Base-by-base conservation (phyloP, 1,140 invertebrate species). In the Nasonia vitripennis region DNA sequence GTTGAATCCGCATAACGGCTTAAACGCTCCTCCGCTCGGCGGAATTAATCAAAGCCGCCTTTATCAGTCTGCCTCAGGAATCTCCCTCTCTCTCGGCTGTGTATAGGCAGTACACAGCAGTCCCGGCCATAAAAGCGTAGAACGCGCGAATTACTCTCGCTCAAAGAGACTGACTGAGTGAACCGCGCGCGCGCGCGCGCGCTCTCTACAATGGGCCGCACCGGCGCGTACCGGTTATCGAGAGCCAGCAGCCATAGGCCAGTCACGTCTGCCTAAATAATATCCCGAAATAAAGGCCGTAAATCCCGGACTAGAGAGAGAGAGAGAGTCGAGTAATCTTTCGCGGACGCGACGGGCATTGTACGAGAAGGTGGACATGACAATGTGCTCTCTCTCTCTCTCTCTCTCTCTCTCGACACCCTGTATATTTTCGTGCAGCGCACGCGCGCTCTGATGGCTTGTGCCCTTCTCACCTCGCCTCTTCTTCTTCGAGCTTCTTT, bases 221-320 rank as follows among this genome's bases (percentile, higher is more conserved):
- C 7, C 27, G 23, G 73, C 73, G 34, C 34, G 34, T 6, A 37
- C 34, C 73, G 81, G 20, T 62, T 82, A 82, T 82, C 81, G 81
- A 82, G 71, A 83, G 51, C 27, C 41, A 45, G 14, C 17, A 41
- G 55, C 78, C 74, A 23, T n/a, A n/a, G 62, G 0, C 23, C 45
- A 41, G 82, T 73, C 83, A 74, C 68, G 83, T 85, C 70, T 74
- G 78, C 80, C 83, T 74, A 85, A 85, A 85, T 85, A 80, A 85
- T 85, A 85, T 85, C 48, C 77, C 68, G 48, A 79, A 79, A 85
- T 85, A 85, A 85, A 85, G 83, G 31, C 51, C 70, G 74, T 80
- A 85, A 85, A 85, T 85, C 70, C 48, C 17, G 37, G 34, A n/a
- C 62, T 34, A 74, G 68, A 37, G 34, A 37, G 34, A 37, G 34